These are phyloP conservation scores for Ostrea denselamellosa DNA, from an alignment of 1,140 invertebrate genomes.

Conservation along the genomic window DNA sequence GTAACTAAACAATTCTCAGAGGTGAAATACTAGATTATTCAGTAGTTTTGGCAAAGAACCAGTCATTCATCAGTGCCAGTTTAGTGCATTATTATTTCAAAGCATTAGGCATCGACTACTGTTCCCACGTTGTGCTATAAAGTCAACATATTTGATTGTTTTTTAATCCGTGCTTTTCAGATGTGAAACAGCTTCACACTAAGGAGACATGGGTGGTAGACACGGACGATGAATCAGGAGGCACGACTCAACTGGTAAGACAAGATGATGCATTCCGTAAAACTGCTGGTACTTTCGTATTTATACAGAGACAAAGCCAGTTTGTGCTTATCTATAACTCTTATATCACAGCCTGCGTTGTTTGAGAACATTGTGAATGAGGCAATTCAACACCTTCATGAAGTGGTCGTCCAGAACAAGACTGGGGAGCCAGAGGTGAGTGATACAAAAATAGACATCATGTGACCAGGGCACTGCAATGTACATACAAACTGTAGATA, in stretches of 20 bases:
- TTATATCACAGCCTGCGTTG: conserved; percentile 84
- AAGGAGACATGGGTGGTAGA: conserved; percentile 94
- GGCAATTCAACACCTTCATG: conserved; percentile 90
- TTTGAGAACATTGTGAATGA: conserved; percentile 91
- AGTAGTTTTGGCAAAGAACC: no score
- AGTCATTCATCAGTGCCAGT: no score
- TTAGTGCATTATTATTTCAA: no score
- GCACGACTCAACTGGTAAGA: conserved; percentile 88
- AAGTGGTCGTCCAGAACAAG: conserved; percentile 88
- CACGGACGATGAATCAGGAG: conserved; percentile 88
- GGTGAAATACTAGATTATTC: no score
- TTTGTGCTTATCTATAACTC: neutral
- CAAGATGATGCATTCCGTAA: neutral
- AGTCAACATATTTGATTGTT: neutral
- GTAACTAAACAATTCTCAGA: no score
- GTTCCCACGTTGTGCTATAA: no score
- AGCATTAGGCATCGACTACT: no score
- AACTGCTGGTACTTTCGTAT: neutral
- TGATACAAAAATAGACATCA: neutral
- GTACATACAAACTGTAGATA: neutral
- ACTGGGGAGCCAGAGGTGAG: conserved; percentile 84
- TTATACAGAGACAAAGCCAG: neutral
- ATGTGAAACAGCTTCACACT: conserved; percentile 87
- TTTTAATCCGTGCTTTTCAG: conserved; percentile 69
- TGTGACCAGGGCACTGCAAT: neutral